Conservation (phyloP, 2,797 vertebrate species). For the Capromys pilorides region DNA sequence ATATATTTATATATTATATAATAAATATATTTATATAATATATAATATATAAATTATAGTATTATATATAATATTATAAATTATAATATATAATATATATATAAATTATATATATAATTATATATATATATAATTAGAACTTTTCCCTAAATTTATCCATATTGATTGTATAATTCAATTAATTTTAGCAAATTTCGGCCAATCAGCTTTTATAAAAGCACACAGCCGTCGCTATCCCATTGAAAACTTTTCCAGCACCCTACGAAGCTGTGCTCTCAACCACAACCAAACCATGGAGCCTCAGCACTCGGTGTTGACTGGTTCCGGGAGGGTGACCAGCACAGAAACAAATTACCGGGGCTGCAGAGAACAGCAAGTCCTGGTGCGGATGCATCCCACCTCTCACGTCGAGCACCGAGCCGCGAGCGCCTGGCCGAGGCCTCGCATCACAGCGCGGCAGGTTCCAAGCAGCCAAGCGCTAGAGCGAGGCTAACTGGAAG, state of each 20-base stretch:
- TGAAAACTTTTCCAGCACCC: too few species aligned
- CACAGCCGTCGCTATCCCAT: not conserved
- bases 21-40: too few species aligned
- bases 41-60: too few species aligned
- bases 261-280: not conserved
- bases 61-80: too few species aligned
- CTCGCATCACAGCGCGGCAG: not conserved
- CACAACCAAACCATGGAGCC: not conserved
- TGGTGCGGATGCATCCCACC: not conserved
- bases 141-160: not conserved
- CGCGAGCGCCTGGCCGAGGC: not conserved
- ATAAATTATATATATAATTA: too few species aligned
- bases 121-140: not conserved
- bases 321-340: not conserved
- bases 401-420: not conserved
- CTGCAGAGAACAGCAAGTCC: not conserved
- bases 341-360: not conserved
- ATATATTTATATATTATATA: too few species aligned
- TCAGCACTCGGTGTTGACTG: not conserved
- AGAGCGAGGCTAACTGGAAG: not conserved
- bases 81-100: too few species aligned
- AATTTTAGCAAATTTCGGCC: not conserved
- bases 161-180: not conserved
- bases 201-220: not conserved
- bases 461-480: not conserved